Conservation (phyloP, 2,113 vertebrate genomes). For the Aegotheles bennettii region DNA sequence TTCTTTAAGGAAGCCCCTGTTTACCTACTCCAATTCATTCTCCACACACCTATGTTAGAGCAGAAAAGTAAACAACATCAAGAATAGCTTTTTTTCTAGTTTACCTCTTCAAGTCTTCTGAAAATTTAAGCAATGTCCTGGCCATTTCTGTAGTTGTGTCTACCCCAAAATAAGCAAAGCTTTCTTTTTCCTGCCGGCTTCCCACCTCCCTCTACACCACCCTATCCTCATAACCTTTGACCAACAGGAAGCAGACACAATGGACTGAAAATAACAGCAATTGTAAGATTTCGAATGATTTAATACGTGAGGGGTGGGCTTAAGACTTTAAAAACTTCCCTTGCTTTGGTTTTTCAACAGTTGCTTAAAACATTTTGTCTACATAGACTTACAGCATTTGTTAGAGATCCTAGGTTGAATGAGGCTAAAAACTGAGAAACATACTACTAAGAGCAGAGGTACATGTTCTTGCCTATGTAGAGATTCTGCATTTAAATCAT, state of each 20-base stretch:
- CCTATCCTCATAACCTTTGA: slow-evolving; percentile 90
- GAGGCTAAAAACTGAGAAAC: neutral
- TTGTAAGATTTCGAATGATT: slow-evolving; percentile 60
- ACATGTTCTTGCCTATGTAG: neutral
- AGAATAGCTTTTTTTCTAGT: neutral
- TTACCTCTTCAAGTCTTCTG: slow-evolving; percentile 60
- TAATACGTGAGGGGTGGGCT: slow-evolving; percentile 50
- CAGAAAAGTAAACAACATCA: neutral
- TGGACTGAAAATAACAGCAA: slow-evolving; percentile 90
- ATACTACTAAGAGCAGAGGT: neutral
- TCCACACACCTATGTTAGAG: neutral
- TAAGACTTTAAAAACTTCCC: neutral
- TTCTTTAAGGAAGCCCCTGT: neutral
- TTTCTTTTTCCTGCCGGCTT: slow-evolving; percentile 75
- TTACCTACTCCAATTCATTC: neutral
- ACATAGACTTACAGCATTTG: neutral
- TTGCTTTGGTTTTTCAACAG: neutral
- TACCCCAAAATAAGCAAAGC: slow-evolving; percentile 46
- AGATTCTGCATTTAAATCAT: neutral
- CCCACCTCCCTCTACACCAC: slow-evolving; percentile 79
- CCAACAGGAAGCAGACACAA: slow-evolving; percentile 95
- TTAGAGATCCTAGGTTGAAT: neutral
- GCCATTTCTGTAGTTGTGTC: slow-evolving; percentile 41
- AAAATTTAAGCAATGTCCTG: neutral
- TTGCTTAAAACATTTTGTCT: neutral